Conservation (phyloP, 2,888 invertebrate genomes). For the Rapana venosa region DNA sequence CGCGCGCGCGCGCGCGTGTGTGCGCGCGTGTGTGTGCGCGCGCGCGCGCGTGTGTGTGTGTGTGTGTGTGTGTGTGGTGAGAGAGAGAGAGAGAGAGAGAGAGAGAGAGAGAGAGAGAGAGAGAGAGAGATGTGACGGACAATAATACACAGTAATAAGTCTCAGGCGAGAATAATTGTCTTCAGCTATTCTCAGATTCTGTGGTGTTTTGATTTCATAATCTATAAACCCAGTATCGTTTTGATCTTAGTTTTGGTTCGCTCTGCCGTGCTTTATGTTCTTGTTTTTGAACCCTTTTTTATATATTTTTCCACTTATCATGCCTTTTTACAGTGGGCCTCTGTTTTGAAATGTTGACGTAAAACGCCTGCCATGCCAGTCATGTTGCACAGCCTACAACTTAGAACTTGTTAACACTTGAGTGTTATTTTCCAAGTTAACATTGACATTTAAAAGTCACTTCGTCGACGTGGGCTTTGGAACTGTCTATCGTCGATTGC, state of each 20-base stretch:
- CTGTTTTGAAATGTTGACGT: neutral
- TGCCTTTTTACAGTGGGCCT: neutral
- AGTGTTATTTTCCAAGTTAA: neutral
- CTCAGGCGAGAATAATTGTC: too few relatives aligned
- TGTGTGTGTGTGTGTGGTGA: neutral
- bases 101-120: too few relatives aligned
- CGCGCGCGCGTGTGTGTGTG: constrained; percentile 31
- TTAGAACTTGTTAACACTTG: constrained; percentile 7
- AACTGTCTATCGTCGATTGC: neutral
- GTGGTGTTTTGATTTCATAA: too few relatives aligned
- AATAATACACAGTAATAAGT: neutral
- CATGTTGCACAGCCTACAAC: neutral
- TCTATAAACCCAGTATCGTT: too few relatives aligned
- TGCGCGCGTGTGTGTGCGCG: neutral
- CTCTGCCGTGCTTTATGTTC: too few relatives aligned
- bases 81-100: too few relatives aligned
- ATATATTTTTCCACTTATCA: too few relatives aligned
- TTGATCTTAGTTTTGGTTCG: too few relatives aligned
- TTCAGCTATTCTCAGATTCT: too few relatives aligned
- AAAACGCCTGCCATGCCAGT: constrained; percentile 2
- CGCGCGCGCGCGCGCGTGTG: constrained; percentile 27
- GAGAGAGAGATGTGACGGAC: too few relatives aligned
- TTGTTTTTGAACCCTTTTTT: too few relatives aligned
- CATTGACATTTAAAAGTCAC: constrained; percentile 34
- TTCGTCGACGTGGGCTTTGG: neutral